phyloP scores from a whole-genome alignment of 53 echinoderm and acorn worm genomes.

The Apostichopus leukothele region DNA sequence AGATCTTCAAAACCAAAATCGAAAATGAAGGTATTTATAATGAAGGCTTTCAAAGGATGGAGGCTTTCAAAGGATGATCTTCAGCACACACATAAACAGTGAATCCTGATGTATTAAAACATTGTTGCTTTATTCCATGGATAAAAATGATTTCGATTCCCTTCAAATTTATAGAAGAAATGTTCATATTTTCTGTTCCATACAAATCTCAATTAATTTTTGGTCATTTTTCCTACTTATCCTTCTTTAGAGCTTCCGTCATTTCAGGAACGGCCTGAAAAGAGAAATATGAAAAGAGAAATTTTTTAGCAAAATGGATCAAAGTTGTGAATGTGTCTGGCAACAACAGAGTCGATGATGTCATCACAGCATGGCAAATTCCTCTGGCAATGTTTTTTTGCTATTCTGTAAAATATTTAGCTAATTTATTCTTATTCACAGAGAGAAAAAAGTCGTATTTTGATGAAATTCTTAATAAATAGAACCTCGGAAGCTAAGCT shows the following conservation, averaged over 20 bases:
- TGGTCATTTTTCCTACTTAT: slow-evolving; percentile 9
- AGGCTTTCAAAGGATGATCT: not conserved
- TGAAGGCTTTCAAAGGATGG: not conserved
- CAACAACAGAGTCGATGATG: too few species aligned
- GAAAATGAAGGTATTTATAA: not conserved
- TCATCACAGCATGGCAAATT: too few species aligned
- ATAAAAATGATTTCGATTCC: not conserved
- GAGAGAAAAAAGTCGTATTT: too few species aligned
- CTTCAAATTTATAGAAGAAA: not conserved
- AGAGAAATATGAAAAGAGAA: not conserved
- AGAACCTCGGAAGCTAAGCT: too few species aligned
- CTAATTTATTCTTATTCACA: too few species aligned
- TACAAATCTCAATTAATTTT: not conserved
- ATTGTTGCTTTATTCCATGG: not conserved
- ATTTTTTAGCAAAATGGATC: not conserved
- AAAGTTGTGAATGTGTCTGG: too few species aligned
- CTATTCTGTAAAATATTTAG: too few species aligned
- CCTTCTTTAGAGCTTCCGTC: slow-evolving; percentile 69
- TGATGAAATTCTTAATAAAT: too few species aligned
- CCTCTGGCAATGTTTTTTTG: too few species aligned
- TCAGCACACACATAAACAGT: not conserved
- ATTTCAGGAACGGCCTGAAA: slow-evolving; percentile 91
- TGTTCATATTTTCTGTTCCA: not conserved
- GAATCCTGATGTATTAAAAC: not conserved
- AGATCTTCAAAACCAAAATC: too few species aligned